Evolutionary conservation across 2,797 vertebrate genomes (phyloP).

Genomic region (Cossypha dichroa): DNA sequence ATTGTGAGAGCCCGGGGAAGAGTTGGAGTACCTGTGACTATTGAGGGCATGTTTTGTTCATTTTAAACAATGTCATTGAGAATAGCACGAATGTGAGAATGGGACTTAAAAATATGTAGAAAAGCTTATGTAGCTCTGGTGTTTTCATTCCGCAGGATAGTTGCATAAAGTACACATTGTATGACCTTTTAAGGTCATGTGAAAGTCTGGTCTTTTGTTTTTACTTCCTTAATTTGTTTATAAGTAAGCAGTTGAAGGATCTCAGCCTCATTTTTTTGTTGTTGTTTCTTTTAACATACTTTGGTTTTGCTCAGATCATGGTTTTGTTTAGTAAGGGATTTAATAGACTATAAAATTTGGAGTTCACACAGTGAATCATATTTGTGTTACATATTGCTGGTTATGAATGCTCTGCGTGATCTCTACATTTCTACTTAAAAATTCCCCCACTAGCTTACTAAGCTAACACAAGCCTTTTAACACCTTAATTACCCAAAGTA

Average conservation of each 20-base stretch:
- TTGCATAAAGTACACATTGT: not conserved
- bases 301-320: not conserved
- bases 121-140: not conserved
- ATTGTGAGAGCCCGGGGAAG: not conserved
- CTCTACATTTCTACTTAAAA: not conserved
- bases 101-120: not conserved
- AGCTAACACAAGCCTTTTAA: not conserved
- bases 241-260: not conserved
- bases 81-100: not conserved
- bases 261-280: fast-evolving
- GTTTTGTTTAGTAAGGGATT: not conserved
- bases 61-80: not conserved
- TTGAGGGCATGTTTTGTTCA: not conserved
- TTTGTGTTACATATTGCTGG: not conserved
- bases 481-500: not conserved
- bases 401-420: not conserved
- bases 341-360: not conserved
- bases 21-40: not conserved
- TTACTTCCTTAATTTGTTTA: constrained; percentile 27
- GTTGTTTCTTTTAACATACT: not conserved
- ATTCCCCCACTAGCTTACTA: not conserved
- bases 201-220: constrained; percentile 16
- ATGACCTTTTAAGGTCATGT: constrained; percentile 22
- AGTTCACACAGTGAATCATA: not conserved
- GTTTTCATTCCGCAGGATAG: not conserved